Evolutionary conservation across 2,888 invertebrate genomes (phyloP).

Genomic region (Prenolepis imparis): DNA sequence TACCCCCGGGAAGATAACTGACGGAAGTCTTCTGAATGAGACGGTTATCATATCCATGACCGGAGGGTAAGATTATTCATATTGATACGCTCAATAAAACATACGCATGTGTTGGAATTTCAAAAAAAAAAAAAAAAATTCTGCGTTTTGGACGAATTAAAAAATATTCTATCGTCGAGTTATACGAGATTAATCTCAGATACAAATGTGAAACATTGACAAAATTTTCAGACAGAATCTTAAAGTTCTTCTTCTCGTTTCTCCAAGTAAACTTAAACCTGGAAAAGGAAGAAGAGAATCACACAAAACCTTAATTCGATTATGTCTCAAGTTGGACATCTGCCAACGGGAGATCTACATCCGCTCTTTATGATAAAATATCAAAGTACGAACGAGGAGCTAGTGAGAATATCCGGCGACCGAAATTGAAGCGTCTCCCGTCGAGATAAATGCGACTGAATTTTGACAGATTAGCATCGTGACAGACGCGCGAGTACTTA

Average conservation of each 20-base stretch:
- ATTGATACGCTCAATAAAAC: background rate
- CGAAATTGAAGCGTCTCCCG: slow-evolving; percentile 1
- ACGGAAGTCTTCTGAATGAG: slow-evolving; percentile 32
- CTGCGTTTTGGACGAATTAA: background rate
- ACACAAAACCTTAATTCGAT: background rate
- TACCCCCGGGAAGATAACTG: slow-evolving; percentile 17
- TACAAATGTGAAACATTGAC: background rate
- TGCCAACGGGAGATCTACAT: background rate
- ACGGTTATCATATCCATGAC: slow-evolving; percentile 28
- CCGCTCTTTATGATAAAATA: background rate
- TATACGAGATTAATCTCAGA: background rate
- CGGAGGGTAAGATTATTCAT: slow-evolving; percentile 10
- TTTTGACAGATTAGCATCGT: slow-evolving; percentile 41
- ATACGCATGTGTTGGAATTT: background rate
- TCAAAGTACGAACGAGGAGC: slow-evolving; percentile 28
- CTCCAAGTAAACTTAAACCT: background rate
- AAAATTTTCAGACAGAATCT: no score
- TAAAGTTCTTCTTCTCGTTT: background rate
- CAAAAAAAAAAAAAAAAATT: background rate
- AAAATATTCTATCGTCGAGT: background rate
- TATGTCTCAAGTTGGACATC: slow-evolving; percentile 13
- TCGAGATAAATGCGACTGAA: slow-evolving; percentile 12
- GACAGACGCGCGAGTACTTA: slow-evolving; percentile 28
- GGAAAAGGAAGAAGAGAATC: background rate
- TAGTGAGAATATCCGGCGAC: background rate